Evolutionary conservation across 64 coral and sea anemone genomes (phyloP).

Genomic region (Platygyra sinensis): DNA sequence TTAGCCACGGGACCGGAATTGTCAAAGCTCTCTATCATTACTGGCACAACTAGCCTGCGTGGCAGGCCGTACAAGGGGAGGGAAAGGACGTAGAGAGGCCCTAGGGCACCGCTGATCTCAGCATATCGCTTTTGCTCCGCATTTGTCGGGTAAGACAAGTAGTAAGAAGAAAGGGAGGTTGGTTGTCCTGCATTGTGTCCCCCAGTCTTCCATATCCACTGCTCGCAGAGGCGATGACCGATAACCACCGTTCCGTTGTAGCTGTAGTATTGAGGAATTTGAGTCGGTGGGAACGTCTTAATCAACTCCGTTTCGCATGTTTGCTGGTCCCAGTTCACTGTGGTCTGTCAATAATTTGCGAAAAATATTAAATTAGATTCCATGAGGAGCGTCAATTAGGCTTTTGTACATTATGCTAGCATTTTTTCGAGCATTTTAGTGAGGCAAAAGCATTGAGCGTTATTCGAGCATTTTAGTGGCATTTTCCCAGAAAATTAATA

Average conservation of each 20-base stretch:
- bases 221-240: slow-evolving; percentile 38
- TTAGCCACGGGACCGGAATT: slow-evolving; percentile 6
- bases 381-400: too few relatives aligned
- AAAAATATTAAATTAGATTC: background rate
- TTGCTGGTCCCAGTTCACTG: slow-evolving; percentile 23
- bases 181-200: slow-evolving; percentile 49
- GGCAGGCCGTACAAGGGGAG: too few relatives aligned
- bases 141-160: slow-evolving; percentile 40
- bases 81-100: too few relatives aligned
- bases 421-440: too few relatives aligned
- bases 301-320: slow-evolving; percentile 12
- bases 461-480: too few relatives aligned
- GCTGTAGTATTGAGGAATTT: slow-evolving; percentile 54
- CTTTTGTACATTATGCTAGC: too few relatives aligned
- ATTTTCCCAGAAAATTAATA: too few relatives aligned
- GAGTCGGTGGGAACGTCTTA: slow-evolving; percentile 36
- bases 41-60: background rate
- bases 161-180: slow-evolving; percentile 35
- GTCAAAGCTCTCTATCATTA: background rate
- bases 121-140: background rate
- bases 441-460: too few relatives aligned
- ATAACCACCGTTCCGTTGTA: slow-evolving; percentile 51
- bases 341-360: background rate
- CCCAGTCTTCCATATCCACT: slow-evolving; percentile 72
- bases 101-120: background rate